These are phyloP conservation scores for Nomada goodeniana DNA, from an alignment of 2,888 invertebrate species.

Conservation along the genomic window DNA sequence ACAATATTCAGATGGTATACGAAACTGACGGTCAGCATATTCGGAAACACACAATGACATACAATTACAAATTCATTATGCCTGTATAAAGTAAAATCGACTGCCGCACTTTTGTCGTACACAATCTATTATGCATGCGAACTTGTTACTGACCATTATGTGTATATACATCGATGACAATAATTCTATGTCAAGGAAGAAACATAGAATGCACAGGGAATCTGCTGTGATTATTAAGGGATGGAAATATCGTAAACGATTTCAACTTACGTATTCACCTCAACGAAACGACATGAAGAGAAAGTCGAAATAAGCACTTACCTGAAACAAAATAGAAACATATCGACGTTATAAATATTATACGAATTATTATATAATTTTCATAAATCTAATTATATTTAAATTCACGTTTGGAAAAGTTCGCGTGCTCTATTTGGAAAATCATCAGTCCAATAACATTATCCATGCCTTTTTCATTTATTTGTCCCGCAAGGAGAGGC, in stretches of 20 bases:
- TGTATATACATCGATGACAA: too few relatives aligned
- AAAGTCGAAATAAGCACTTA: constrained; percentile 20
- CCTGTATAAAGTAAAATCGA: not conserved
- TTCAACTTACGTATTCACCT: constrained; percentile 14
- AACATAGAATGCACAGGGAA: not conserved
- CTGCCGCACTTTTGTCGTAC: too few relatives aligned
- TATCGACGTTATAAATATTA: not conserved
- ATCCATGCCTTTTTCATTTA: not conserved
- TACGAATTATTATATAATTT: too few relatives aligned
- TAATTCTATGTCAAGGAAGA: too few relatives aligned
- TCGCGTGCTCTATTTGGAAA: not conserved
- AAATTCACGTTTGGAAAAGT: not conserved
- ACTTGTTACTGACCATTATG: too few relatives aligned
- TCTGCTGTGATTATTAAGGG: too few relatives aligned
- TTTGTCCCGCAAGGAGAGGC: too few relatives aligned
- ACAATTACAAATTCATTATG: not conserved
- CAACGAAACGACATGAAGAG: not conserved
- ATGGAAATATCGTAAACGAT: too few relatives aligned
- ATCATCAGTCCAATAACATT: not conserved
- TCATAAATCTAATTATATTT: not conserved
- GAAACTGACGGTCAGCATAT: constrained; percentile 25
- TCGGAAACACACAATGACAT: not conserved
- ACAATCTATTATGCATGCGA: too few relatives aligned
- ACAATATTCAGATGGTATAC: constrained; percentile 22
- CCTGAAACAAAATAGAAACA: constrained; percentile 50